These are phyloP conservation scores for Burhinus oedicnemus DNA, from an alignment of 2,113 vertebrate species.

Conservation along the genomic window DNA sequence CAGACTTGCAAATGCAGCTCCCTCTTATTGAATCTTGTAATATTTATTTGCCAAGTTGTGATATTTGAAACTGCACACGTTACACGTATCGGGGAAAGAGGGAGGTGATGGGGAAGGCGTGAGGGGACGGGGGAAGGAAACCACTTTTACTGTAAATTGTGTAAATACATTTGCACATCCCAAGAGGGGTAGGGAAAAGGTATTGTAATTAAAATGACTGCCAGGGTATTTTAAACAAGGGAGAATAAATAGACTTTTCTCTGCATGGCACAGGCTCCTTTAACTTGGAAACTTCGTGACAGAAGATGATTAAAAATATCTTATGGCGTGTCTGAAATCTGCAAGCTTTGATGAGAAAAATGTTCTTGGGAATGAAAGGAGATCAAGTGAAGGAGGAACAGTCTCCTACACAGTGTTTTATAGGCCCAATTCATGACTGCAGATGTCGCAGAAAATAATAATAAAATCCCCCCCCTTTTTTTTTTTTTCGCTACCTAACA, in stretches of 20 bases:
- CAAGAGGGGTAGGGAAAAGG: constrained; percentile 9
- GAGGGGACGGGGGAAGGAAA: constrained; percentile 14
- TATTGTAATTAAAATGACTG: constrained; percentile 52
- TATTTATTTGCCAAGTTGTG: constrained; percentile 61
- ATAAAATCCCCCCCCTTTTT: neutral
- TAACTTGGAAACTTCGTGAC: constrained; percentile 64
- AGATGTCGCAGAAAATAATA: constrained; percentile 41
- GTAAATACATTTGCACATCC: constrained; percentile 32
- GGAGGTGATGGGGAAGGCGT: constrained; percentile 23
- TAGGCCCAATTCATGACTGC: constrained; percentile 48
- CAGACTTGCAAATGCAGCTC: constrained; percentile 66
- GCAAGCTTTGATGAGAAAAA: constrained; percentile 63
- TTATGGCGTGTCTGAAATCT: constrained; percentile 56
- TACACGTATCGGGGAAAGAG: neutral
- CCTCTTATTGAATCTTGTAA: constrained; percentile 55
- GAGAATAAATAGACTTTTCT: constrained; percentile 62
- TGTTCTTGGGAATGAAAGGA: constrained; percentile 58
- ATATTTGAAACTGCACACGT: neutral
- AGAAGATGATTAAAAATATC: constrained; percentile 73
- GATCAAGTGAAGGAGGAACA: constrained; percentile 62
- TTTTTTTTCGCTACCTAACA: neutral
- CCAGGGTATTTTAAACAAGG: constrained; percentile 60
- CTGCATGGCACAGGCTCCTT: constrained; percentile 50
- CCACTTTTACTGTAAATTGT: constrained; percentile 33
- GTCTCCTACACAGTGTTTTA: constrained; percentile 56